phyloP scores from a whole-genome alignment of 2,113 vertebrate genomes.

The Naja naja region DNA sequence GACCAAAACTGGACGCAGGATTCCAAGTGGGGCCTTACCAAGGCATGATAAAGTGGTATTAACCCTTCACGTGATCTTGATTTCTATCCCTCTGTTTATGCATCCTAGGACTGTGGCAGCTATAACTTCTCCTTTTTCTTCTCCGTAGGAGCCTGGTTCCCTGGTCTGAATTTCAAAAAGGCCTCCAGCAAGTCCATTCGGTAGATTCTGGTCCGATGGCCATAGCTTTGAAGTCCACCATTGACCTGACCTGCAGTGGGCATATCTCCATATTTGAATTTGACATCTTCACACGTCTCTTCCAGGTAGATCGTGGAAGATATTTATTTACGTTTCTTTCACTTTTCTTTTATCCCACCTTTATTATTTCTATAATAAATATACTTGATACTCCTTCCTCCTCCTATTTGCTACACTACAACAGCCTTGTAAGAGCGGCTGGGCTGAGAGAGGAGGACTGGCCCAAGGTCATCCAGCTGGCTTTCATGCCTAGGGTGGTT shows the following conservation, averaged over 20 bases:
- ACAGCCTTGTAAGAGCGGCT: not conserved
- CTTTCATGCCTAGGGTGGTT: not conserved
- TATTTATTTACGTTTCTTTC: not conserved
- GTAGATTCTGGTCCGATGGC: slow-evolving; percentile 76
- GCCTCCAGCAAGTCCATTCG: slow-evolving; percentile 67
- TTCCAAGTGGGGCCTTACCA: no score
- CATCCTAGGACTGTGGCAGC: no score
- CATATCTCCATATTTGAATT: slow-evolving; percentile 88
- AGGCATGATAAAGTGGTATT: not conserved
- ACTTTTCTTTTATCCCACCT: not conserved
- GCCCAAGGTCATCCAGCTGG: not conserved
- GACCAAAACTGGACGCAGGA: not conserved
- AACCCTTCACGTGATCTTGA: not conserved
- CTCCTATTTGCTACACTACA: not conserved
- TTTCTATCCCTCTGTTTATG: not conserved
- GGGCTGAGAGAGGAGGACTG: not conserved
- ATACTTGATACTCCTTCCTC: not conserved
- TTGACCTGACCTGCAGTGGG: slow-evolving; percentile 85
- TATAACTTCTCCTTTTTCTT: not conserved
- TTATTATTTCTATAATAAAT: not conserved
- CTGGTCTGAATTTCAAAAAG: slow-evolving; percentile 76
- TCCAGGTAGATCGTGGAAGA: slow-evolving; percentile 76
- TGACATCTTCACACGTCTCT: slow-evolving; percentile 86
- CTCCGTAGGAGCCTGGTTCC: slow-evolving; percentile 77
- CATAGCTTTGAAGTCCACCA: slow-evolving; percentile 81